These are phyloP conservation scores for Anagrus nilaparvatae DNA, from an alignment of 1,140 invertebrate species.

Conservation along the genomic window DNA sequence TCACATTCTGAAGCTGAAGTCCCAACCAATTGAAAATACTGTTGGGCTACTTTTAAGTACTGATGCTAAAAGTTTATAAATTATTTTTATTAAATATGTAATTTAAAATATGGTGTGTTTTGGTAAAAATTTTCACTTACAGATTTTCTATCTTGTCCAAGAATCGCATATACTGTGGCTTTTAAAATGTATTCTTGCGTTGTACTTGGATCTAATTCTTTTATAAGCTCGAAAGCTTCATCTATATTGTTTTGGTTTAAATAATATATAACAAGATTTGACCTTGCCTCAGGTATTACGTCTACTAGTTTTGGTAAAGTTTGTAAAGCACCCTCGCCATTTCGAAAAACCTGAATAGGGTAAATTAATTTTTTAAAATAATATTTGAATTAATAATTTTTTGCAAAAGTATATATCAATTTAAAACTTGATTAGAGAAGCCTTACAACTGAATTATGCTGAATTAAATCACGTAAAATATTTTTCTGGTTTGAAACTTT, in stretches of 20 bases:
- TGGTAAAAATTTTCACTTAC: constrained; percentile 43
- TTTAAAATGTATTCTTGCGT: constrained; percentile 96
- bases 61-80: constrained; percentile 82
- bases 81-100: too few species aligned
- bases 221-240: constrained; percentile 84
- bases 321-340: constrained; percentile 87
- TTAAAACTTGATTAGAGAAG: not conserved
- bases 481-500: constrained; percentile 67
- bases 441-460: constrained; percentile 82
- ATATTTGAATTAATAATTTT: not conserved
- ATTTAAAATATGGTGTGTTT: not conserved
- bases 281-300: constrained; percentile 89
- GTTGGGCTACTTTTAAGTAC: constrained; percentile 87
- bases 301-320: constrained; percentile 85
- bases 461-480: constrained; percentile 82
- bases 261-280: constrained; percentile 94
- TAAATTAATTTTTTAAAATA: not conserved
- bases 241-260: constrained; percentile 82
- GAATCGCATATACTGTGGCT: constrained; percentile 86
- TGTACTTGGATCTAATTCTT: constrained; percentile 84
- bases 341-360: constrained; percentile 60
- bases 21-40: constrained; percentile 94
- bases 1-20: constrained; percentile 93
- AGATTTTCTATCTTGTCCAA: constrained; percentile 86
- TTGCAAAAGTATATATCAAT: not conserved